Evolutionary conservation across 2,888 invertebrate species (phyloP), one percentile per base, ranked within the genome.

Genomic region (Thymelicus lineola): DNA sequence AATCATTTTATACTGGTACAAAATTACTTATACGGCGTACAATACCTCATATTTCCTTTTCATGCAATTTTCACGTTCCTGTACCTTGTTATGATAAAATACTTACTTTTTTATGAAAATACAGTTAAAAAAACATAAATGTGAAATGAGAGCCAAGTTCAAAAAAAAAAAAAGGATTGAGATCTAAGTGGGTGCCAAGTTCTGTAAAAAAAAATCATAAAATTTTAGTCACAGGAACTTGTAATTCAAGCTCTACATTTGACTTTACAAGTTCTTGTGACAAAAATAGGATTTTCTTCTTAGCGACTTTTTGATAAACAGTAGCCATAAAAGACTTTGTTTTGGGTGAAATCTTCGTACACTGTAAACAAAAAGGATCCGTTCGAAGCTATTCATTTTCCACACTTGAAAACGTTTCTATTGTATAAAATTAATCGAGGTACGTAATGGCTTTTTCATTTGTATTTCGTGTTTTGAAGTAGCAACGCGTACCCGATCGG

Each of bases 381-480:
- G 2, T 17, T 50, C 15, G 48, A 17, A 50, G 5, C 48, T 15
- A 53, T 53, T 63, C 14, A 28, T 63, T 63, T 14, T 36, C 7
- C 12, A 48, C 45, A 38, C 28, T 14, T 15, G 46, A 63, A 50
- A 14, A 48, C 38, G 17, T 38, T 63, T 63, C 14, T 36, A 63
- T 63, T 50, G 62, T 35, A 46, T 45, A 35, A 50, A 63, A 63
- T 36, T 50, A 63, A 50, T 53, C 17, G 46, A 45, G 61, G 28
- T 12, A 63, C 7, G 10, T 35, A 63, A 63, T 38, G 15, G 50
- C 63, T 50, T 15, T 46, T 63, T 63, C 38, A 63, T 63, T 50
- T 63, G 53, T 63, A 50, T 53, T 63, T 63, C 50, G 50, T 63
- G 63, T 63, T 63, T 50, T 36, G 63, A 53, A 53, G 14, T 20